These are phyloP conservation scores for Mechanitis mazaeus DNA, from an alignment of 2,888 invertebrate genomes.

Conservation along the genomic window DNA sequence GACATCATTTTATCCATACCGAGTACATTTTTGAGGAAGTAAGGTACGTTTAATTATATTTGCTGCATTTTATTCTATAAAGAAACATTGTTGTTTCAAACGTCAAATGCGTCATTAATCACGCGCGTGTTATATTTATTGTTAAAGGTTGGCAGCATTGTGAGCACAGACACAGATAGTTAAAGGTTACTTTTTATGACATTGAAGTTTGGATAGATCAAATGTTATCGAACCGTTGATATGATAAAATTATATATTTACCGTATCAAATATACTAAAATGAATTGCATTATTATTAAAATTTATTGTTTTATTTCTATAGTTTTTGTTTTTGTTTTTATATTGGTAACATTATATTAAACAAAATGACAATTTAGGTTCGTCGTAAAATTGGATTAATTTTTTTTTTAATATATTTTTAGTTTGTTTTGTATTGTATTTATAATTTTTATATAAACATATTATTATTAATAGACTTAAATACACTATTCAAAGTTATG, in stretches of 20 bases:
- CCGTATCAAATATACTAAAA: too few relatives aligned
- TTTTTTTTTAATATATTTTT: background rate
- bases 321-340: too few relatives aligned
- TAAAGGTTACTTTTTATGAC: conserved; percentile 24
- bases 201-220: conserved; percentile 25
- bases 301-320: too few relatives aligned
- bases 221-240: conserved; percentile 22
- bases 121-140: conserved; percentile 13
- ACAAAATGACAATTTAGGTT: too few relatives aligned
- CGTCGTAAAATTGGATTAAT: too few relatives aligned
- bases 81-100: conserved; percentile 16
- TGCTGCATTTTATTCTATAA: conserved; percentile 15
- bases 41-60: conserved; percentile 35
- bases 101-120: conserved; percentile 19
- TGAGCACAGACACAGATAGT: conserved; percentile 9
- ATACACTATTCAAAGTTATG: background rate
- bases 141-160: conserved; percentile 16
- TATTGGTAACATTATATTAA: too few relatives aligned
- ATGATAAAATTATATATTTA: background rate
- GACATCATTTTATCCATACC: conserved; percentile 9
- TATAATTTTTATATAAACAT: too few relatives aligned
- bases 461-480: too few relatives aligned
- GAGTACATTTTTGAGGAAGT: conserved; percentile 23
- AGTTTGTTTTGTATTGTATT: too few relatives aligned
- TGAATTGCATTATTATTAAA: too few relatives aligned